Percentiles rank a stretch among this genome's conserved stretches.
Evolutionary conservation across 2,797 vertebrate species (phyloP).

Genomic region (Telmatherina bonti): DNA sequence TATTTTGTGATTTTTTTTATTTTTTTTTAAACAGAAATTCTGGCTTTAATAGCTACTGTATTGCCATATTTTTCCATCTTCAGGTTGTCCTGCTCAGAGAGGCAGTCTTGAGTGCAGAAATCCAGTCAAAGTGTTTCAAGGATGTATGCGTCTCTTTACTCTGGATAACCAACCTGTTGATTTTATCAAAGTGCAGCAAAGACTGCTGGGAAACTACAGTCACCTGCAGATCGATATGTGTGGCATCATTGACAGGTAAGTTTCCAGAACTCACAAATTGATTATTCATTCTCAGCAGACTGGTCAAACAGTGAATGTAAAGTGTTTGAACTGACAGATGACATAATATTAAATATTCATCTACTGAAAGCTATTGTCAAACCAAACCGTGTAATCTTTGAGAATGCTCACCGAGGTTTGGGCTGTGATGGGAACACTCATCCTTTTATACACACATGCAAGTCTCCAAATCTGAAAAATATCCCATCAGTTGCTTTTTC

Average conservation of each 20-base stretch:
- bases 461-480: conserved; percentile 22
- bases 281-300: neutral
- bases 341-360: too few relatives aligned
- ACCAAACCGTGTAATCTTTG: conserved; percentile 6
- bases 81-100: conserved; percentile 87
- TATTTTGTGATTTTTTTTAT: too few relatives aligned
- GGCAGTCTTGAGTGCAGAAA: conserved; percentile 82
- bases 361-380: neutral
- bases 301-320: neutral
- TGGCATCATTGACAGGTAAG: conserved; percentile 93
- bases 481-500: conserved; percentile 36
- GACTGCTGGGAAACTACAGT: conserved; percentile 90
- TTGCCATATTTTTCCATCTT: conserved; percentile 10
- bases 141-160: conserved; percentile 90
- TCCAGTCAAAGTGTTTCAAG: conserved; percentile 88
- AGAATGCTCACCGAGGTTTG: conserved; percentile 43
- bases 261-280: neutral
- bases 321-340: too few relatives aligned
- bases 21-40: too few relatives aligned
- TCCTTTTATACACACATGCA: conserved; percentile 4
- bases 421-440: neutral
- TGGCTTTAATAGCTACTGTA: too few relatives aligned
- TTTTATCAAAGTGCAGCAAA: conserved; percentile 90
- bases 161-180: conserved; percentile 84
- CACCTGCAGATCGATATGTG: conserved; percentile 93